Evolutionary conservation across 2,113 vertebrate species (phyloP).

Genomic region (Corvus cornix): DNA sequence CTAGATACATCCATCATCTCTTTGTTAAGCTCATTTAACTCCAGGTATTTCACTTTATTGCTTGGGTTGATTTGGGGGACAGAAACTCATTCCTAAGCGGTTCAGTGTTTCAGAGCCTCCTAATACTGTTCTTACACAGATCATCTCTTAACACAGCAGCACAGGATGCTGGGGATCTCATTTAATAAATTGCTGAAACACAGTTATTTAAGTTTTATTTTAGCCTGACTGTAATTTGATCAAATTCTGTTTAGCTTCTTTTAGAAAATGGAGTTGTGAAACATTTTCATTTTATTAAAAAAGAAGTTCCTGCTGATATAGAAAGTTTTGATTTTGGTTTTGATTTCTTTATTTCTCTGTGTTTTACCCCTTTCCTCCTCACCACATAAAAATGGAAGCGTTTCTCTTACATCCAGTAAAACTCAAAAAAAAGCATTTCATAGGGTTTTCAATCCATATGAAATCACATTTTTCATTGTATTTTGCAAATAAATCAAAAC

Average conservation of each 20-base stretch:
- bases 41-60: neutral
- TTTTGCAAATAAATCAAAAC: neutral
- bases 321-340: neutral
- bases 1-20: neutral
- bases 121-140: neutral
- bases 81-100: neutral
- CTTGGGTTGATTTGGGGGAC: neutral
- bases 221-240: neutral
- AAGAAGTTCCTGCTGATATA: neutral
- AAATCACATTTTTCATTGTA: neutral
- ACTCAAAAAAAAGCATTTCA: neutral
- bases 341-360: neutral
- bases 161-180: neutral
- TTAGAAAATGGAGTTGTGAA: neutral
- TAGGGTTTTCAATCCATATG: neutral
- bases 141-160: neutral
- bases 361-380: neutral
- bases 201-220: neutral
- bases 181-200: neutral
- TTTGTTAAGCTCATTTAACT: neutral
- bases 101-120: neutral
- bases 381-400: neutral
- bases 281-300: neutral
- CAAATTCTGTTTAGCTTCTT: neutral
- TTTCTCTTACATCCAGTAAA: neutral